These are phyloP conservation scores for Protonibea diacanthus DNA, from an alignment of 2,797 vertebrate species.

Conservation along the genomic window DNA sequence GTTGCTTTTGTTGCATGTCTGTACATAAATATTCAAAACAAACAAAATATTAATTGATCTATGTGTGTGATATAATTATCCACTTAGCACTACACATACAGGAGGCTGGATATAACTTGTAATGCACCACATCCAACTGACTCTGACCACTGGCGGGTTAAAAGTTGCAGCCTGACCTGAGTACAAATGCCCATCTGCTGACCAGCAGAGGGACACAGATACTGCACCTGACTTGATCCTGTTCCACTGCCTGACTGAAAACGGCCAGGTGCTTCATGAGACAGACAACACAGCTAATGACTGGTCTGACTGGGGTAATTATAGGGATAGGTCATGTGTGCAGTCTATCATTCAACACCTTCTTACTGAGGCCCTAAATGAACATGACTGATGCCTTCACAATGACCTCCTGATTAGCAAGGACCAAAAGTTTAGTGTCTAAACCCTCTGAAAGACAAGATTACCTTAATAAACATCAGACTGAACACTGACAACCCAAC, in stretches of 20 bases:
- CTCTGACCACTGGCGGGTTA: neutral
- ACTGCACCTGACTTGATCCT: conserved; percentile 12
- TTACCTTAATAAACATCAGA: neutral
- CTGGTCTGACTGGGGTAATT: conserved; percentile 65
- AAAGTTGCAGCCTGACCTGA: conserved; percentile 2
- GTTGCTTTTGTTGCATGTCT: neutral
- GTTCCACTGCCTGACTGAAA: conserved; percentile 39
- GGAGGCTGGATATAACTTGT: neutral
- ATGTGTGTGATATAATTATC: neutral
- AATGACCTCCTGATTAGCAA: conserved; percentile 44
- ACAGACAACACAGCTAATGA: conserved; percentile 63
- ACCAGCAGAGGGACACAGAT: conserved; percentile 33
- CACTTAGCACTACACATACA: neutral
- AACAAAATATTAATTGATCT: neutral
- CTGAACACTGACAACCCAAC: neutral
- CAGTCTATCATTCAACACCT: conserved; percentile 65
- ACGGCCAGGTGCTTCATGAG: conserved; percentile 66
- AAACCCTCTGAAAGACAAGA: conserved; percentile 9
- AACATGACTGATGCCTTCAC: conserved; percentile 28
- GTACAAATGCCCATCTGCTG: neutral
- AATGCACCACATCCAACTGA: neutral
- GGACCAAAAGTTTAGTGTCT: conserved; percentile 1
- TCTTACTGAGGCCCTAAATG: conserved; percentile 35
- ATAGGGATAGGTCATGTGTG: conserved; percentile 49
- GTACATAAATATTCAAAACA: neutral